phyloP scores from a whole-genome alignment of 1,140 invertebrate genomes.

The Meloidogyne hapla region DNA sequence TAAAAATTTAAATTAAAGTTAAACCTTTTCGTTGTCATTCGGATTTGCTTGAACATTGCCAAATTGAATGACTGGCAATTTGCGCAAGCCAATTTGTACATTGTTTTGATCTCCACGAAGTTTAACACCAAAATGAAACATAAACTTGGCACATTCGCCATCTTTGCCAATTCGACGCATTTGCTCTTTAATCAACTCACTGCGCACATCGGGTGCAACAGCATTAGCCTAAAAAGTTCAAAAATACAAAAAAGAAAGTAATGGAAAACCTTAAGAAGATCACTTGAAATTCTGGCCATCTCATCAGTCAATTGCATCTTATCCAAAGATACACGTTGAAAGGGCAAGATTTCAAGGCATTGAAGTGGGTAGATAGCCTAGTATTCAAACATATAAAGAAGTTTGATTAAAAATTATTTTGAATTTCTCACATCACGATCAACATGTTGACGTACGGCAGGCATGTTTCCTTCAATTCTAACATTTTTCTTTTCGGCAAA shows the following conservation, averaged over 20 bases:
- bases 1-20: background rate
- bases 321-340: conserved; percentile 31
- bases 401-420: background rate
- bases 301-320: conserved; percentile 26
- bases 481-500: conserved; percentile 18
- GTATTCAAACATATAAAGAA: background rate
- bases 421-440: conserved; percentile 14
- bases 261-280: conserved; percentile 20
- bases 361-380: conserved; percentile 24
- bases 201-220: background rate
- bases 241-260: background rate
- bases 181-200: background rate
- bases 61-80: conserved; percentile 1
- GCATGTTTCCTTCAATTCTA: conserved; percentile 7
- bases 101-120: background rate
- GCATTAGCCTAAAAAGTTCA: conserved; percentile 16
- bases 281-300: conserved; percentile 24
- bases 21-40: conserved; percentile 7
- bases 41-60: background rate
- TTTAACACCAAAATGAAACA: conserved; percentile 12
- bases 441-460: background rate
- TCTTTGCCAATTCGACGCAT: conserved; percentile 13
- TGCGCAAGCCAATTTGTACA: conserved; percentile 5
- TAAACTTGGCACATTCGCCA: background rate
- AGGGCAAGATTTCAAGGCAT: conserved; percentile 21